phyloP scores from a whole-genome alignment of 1,140 invertebrate species.

The Anastrepha ludens region DNA sequence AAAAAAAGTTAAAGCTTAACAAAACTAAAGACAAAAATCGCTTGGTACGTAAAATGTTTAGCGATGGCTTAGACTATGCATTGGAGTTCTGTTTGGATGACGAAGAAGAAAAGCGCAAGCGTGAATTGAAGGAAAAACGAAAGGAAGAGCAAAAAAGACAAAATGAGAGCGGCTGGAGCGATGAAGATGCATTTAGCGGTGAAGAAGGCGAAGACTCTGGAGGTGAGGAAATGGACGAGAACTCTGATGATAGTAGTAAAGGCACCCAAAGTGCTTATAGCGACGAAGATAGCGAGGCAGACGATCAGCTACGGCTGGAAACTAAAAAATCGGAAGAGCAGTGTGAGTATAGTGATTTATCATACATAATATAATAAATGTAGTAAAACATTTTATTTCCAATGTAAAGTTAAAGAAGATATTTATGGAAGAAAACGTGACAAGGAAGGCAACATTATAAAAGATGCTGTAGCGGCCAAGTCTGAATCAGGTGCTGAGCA shows the following conservation, averaged over 20 bases:
- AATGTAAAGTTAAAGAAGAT: slow-evolving; percentile 84
- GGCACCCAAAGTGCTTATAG: slow-evolving; percentile 35
- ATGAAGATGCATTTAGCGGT: slow-evolving; percentile 66
- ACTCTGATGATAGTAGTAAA: slow-evolving; percentile 56
- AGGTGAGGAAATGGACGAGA: slow-evolving; percentile 55
- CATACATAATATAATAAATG: no score
- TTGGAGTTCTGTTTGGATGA: slow-evolving; percentile 87
- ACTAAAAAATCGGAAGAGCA: slow-evolving; percentile 57
- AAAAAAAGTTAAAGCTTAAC: slow-evolving; percentile 89
- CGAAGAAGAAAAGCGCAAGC: slow-evolving; percentile 77
- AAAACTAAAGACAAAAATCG: slow-evolving; percentile 82
- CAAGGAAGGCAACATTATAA: slow-evolving; percentile 85
- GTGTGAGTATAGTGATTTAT: slow-evolving; percentile 17
- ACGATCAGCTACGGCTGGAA: no score
- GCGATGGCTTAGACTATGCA: slow-evolving; percentile 93
- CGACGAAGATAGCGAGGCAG: slow-evolving; percentile 64
- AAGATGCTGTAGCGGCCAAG: slow-evolving; percentile 59
- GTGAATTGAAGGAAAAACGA: slow-evolving; percentile 64
- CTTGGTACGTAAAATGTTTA: slow-evolving; percentile 84
- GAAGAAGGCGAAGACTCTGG: slow-evolving; percentile 58
- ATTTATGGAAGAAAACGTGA: slow-evolving; percentile 93
- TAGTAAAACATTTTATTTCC: neutral
- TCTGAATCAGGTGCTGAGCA: slow-evolving; percentile 36
- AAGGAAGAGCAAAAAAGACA: slow-evolving; percentile 65
- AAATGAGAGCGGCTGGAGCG: slow-evolving; percentile 64